phyloP scores from a whole-genome alignment of 1,140 invertebrate species.

The Hycleus cichorii region DNA sequence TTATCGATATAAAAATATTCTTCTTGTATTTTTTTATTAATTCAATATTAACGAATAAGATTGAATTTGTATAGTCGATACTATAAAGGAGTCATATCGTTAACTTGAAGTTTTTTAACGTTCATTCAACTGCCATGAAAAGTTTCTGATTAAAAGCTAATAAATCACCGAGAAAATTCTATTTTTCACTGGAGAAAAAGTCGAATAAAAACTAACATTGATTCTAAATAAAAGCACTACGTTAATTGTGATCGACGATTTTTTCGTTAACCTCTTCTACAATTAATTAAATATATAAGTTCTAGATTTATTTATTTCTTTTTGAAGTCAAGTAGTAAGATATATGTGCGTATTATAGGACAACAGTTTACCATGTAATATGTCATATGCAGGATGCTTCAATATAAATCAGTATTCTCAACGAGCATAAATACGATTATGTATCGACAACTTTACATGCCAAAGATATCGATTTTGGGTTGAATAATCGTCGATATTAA shows the following conservation, averaged over 20 bases:
- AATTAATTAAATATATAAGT: too few species aligned
- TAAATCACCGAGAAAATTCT: conserved; percentile 11
- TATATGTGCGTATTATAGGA: conserved; percentile 4
- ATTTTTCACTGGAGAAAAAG: background rate
- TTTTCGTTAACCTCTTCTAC: too few species aligned
- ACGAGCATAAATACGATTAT: conserved; percentile 14
- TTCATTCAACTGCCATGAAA: conserved; percentile 12
- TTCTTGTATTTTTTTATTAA: too few species aligned
- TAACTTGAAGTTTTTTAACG: conserved; percentile 11
- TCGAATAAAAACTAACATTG: conserved; percentile 3
- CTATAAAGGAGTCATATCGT: background rate
- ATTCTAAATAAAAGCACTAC: conserved; percentile 1
- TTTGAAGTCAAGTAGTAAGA: too few species aligned
- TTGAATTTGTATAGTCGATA: too few species aligned
- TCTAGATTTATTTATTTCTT: too few species aligned
- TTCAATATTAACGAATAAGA: too few species aligned
- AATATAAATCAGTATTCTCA: conserved; percentile 14
- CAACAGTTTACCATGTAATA: conserved; percentile 11
- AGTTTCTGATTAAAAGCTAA: conserved; percentile 12
- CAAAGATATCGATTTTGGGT: conserved; percentile 4
- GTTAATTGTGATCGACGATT: too few species aligned
- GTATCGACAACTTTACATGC: conserved; percentile 9
- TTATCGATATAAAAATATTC: too few species aligned
- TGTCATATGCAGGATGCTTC: conserved; percentile 14
- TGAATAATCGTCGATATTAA: background rate